phyloP scores from a whole-genome alignment of 2,888 invertebrate species.

The Drosophila planitibia region DNA sequence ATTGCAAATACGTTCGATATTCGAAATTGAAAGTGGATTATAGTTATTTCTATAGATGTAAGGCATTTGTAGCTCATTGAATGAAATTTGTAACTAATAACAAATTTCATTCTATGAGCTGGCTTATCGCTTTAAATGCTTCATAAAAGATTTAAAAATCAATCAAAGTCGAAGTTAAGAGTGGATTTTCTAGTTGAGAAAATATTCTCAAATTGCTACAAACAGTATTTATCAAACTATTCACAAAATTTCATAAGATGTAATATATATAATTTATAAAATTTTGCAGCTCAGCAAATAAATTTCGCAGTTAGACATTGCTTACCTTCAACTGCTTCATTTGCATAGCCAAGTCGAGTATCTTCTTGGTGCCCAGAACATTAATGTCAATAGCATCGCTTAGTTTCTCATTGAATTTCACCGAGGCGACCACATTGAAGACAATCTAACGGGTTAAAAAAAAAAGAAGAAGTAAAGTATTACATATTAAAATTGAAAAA shows the following conservation, averaged over 20 bases:
- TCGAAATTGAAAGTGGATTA: not conserved
- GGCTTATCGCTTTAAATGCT: not conserved
- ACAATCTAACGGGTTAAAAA: conserved; percentile 80
- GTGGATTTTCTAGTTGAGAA: not conserved
- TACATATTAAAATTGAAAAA: conserved; percentile 64
- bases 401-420: conserved; percentile 86
- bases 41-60: not conserved
- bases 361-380: conserved; percentile 85
- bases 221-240: too few species aligned
- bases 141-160: not conserved
- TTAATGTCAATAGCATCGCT: conserved; percentile 85
- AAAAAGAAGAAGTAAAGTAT: conserved; percentile 31
- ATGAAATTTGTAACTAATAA: not conserved
- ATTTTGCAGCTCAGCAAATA: not conserved
- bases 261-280: not conserved
- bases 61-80: not conserved
- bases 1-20: not conserved
- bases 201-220: not conserved
- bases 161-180: not conserved
- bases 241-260: not conserved
- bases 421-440: conserved; percentile 86
- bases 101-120: too few species aligned
- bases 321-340: conserved; percentile 85
- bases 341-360: conserved; percentile 85
- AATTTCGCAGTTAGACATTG: not conserved